Evolutionary conservation across 2,888 invertebrate species (phyloP).

Genomic region (Myathropa florea): DNA sequence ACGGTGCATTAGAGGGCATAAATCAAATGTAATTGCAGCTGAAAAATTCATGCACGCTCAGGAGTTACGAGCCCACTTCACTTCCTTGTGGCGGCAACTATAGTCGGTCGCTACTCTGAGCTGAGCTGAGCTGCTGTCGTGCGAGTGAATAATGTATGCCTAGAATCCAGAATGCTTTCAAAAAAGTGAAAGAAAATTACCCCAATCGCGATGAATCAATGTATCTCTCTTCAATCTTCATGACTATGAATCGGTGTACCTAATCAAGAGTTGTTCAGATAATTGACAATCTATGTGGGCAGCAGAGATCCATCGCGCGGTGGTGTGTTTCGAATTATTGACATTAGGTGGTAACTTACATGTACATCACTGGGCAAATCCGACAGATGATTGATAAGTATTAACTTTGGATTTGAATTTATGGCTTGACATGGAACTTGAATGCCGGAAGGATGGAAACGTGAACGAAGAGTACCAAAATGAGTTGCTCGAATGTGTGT

Average conservation of each 20-base stretch:
- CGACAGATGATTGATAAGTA: constrained; percentile 28
- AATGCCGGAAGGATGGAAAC: not conserved
- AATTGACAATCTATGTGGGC: constrained; percentile 37
- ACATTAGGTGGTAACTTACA: constrained; percentile 14
- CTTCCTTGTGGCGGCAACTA: constrained; percentile 40
- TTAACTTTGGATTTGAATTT: not conserved
- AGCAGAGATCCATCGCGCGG: constrained; percentile 10
- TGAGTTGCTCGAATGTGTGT: not conserved
- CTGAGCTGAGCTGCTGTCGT: constrained; percentile 1
- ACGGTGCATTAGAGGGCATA: constrained; percentile 65
- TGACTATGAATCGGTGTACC: constrained; percentile 5
- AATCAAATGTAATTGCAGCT: constrained; percentile 67
- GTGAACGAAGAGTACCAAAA: not conserved
- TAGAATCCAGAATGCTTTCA: constrained; percentile 56
- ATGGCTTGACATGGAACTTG: constrained; percentile 10
- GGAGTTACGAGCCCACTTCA: constrained; percentile 34
- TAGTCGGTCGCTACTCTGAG: not conserved
- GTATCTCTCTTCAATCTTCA: not conserved
- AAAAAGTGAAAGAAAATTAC: constrained; percentile 59
- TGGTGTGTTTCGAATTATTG: constrained; percentile 26
- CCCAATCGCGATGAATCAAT: constrained; percentile 40
- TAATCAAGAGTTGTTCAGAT: constrained; percentile 26
- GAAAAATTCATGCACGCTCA: constrained; percentile 53
- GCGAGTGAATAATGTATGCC: constrained; percentile 43
- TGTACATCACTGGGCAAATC: constrained; percentile 17